Conservation (phyloP, 92 coral and sea anemone genomes). For the Virgularia gustaviana region DNA sequence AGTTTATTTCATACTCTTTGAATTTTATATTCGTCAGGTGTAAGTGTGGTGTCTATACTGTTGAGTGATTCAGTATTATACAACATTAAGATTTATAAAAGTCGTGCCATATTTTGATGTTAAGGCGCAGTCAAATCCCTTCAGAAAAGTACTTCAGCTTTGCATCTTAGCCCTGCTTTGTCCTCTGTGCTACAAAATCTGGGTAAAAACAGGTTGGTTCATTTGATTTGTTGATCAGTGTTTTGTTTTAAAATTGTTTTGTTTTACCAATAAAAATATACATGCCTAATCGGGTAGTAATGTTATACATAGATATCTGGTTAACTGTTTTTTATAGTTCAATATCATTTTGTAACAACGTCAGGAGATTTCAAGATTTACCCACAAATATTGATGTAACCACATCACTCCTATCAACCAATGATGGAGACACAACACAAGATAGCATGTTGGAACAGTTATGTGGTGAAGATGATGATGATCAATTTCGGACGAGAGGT, state of each 20-base stretch:
- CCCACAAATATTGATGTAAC: neutral
- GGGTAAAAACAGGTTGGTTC: constrained; percentile 5
- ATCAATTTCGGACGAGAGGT: constrained; percentile 39
- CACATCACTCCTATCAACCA: neutral
- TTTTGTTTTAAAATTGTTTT: no score
- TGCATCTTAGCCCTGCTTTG: constrained; percentile 16
- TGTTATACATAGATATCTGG: no score
- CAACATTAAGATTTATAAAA: no score
- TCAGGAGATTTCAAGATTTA: constrained; percentile 23
- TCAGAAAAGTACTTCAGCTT: neutral
- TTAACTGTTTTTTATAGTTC: no score
- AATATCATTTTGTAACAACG: constrained; percentile 6
- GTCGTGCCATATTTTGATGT: no score
- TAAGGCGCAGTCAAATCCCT: constrained; percentile 14
- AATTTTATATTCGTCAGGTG: no score
- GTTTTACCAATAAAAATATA: no score
- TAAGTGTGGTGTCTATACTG: no score
- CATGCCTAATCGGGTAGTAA: no score
- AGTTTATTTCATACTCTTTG: no score
- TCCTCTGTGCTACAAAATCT: constrained; percentile 11
- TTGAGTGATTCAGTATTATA: no score
- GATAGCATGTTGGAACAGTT: constrained; percentile 10
- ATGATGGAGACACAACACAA: constrained; percentile 7
- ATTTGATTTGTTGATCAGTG: neutral
- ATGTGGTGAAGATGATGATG: constrained; percentile 30